phyloP scores from a whole-genome alignment of 2,797 vertebrate species.

The Mormyrus proboscirostris region DNA sequence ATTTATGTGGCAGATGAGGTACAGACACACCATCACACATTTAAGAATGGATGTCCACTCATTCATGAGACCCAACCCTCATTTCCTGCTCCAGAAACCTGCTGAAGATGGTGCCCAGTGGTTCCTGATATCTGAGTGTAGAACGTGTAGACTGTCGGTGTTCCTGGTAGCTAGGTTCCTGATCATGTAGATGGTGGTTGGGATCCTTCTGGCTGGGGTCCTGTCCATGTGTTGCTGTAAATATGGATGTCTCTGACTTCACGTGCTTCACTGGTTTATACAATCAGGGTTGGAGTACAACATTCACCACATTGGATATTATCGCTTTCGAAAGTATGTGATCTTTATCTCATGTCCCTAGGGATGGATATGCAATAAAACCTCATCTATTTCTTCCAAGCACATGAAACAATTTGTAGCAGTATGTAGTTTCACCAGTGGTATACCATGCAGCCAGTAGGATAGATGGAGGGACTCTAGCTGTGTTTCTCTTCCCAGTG shows the following conservation, averaged over 20 bases:
- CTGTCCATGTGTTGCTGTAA: not conserved
- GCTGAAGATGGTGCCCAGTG: not conserved
- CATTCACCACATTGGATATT: not conserved
- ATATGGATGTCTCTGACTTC: not conserved
- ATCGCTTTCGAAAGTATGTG: not conserved
- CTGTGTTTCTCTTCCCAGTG: not conserved
- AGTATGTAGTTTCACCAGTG: not conserved
- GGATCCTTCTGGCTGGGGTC: not conserved
- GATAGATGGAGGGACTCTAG: not conserved
- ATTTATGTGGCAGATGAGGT: not conserved
- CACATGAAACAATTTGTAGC: not conserved
- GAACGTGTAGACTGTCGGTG: not conserved
- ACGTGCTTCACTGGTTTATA: not conserved
- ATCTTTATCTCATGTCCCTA: not conserved
- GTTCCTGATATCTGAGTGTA: not conserved
- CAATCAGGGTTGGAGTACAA: not conserved
- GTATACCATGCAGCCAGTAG: not conserved
- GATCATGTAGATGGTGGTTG: not conserved
- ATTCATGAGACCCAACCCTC: not conserved
- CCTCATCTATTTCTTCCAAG: not conserved
- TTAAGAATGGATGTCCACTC: not conserved
- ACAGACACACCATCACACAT: not conserved
- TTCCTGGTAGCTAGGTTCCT: not conserved
- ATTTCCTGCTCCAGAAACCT: not conserved
- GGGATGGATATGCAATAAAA: not conserved